These are phyloP conservation scores for Mesoligia furuncula DNA, from an alignment of 2,888 invertebrate genomes.

Conservation along the genomic window DNA sequence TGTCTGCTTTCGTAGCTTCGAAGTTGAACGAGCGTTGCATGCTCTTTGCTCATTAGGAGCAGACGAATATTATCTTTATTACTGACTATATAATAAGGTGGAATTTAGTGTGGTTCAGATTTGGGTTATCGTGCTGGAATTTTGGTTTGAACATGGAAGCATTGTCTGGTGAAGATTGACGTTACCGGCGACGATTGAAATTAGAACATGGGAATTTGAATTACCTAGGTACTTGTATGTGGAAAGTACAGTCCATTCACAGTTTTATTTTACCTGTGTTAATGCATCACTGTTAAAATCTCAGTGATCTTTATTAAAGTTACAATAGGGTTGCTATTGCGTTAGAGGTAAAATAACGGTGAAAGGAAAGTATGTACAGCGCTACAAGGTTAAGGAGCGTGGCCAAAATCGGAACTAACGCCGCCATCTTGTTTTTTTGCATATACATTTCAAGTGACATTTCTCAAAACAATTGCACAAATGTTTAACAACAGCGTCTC, in stretches of 20 bases:
- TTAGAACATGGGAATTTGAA: background rate
- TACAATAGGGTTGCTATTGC: no score
- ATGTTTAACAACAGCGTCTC: no score
- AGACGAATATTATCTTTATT: constrained; percentile 58
- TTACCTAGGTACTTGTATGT: background rate
- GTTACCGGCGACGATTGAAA: background rate
- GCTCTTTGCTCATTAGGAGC: constrained; percentile 51
- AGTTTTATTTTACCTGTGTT: background rate
- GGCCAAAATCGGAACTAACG: background rate
- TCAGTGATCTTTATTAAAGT: no score
- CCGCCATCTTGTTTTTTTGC: background rate
- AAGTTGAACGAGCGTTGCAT: constrained; percentile 56
- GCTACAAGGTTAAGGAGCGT: background rate
- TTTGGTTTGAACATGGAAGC: constrained; percentile 26
- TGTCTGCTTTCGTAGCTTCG: constrained; percentile 50
- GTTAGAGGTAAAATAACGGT: no score
- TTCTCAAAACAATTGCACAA: background rate
- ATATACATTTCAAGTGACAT: background rate
- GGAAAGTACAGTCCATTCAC: background rate
- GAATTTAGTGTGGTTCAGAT: constrained; percentile 49
- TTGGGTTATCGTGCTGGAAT: constrained; percentile 44
- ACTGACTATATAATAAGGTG: constrained; percentile 38
- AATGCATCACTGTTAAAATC: background rate
- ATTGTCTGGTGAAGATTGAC: constrained; percentile 27
- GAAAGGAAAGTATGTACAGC: no score